Evolutionary conservation across 2,888 invertebrate species (phyloP).

Genomic region (Hecatera dysodea): DNA sequence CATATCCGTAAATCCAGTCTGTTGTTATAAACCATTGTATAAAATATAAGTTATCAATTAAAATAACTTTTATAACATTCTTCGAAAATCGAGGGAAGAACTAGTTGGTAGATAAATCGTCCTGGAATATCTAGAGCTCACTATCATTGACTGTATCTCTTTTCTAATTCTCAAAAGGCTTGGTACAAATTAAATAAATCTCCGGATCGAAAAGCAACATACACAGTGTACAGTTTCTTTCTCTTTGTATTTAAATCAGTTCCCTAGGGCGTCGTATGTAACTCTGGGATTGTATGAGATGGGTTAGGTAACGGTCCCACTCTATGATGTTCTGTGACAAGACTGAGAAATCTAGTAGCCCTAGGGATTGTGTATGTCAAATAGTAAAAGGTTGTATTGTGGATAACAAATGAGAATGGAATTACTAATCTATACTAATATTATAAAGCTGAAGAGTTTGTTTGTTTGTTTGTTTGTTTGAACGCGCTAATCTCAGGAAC

Average conservation of each 20-base stretch:
- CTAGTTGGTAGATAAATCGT: no score
- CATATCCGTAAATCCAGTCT: no score
- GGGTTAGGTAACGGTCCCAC: conserved; percentile 10
- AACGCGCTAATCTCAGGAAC: no score
- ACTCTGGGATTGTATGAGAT: conserved; percentile 18
- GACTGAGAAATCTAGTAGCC: conserved; percentile 15
- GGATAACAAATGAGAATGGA: neutral
- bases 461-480: no score
- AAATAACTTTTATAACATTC: no score
- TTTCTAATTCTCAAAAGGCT: conserved; percentile 2
- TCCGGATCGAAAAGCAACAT: conserved; percentile 20
- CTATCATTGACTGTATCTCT: neutral
- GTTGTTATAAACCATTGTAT: no score
- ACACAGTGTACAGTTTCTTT: conserved; percentile 16
- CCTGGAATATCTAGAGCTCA: neutral
- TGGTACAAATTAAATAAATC: conserved; percentile 42
- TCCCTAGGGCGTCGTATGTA: conserved; percentile 37
- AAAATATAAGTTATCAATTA: no score
- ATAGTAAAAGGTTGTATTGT: neutral
- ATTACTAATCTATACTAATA: no score
- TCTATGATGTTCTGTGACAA: conserved; percentile 25
- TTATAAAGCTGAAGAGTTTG: no score
- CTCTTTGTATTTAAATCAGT: conserved; percentile 35
- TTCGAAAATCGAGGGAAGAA: no score
- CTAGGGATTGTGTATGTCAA: conserved; percentile 14